Evolutionary conservation across 2,888 invertebrate genomes (phyloP), one percentile per base, ranked within the genome.

Genomic region (Athetis lepigone): DNA sequence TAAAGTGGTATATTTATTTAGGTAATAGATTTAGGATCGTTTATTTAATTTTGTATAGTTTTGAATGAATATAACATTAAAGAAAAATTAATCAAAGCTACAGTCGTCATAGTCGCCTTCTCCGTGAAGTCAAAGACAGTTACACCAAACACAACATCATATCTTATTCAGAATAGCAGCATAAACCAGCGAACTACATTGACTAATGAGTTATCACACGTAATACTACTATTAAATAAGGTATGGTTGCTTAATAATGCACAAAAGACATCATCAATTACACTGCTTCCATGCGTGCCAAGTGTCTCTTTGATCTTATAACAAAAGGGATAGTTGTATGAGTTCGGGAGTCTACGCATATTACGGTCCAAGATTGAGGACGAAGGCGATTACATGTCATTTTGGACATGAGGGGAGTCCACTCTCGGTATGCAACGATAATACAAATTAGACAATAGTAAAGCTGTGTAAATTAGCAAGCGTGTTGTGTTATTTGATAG

Each of bases 221-320:
- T 79, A 70, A 73, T 72, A 61, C 68, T 55, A 56, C 62, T 69
- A 75, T 73, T 81, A 82, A 80, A 80, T 77, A 78, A 80, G 75
- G 76, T 71, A 76, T 69, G 80, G 72, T 77, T 78, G 76, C 78
- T 86, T 85, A 87, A 87, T 86, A 86, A 88, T 86, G 84, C 84
- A 85, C 83, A 81, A 85, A 83, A 83, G 83, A 81, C 70, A 75
- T 75, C 84, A 83, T 86, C 86, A 89, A 88, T 90, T 86, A 86
- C 82, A 60, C 77, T 77, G 77, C 79, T 79, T 83, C 85, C 81
- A 80, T 73, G 63, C 63, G 82, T 84, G 75, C 75, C 74, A 71
- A 76, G 82, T 85, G 83, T 85, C 83, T 82, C 88, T 90, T 91
- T 91, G 90, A 91, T 88, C 84, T 87, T 64, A 63, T 74, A 65